Evolutionary conservation across 2,113 vertebrate genomes (phyloP), one percentile per base, ranked within the genome.

Genomic region (Poeciliopsis prolifica): DNA sequence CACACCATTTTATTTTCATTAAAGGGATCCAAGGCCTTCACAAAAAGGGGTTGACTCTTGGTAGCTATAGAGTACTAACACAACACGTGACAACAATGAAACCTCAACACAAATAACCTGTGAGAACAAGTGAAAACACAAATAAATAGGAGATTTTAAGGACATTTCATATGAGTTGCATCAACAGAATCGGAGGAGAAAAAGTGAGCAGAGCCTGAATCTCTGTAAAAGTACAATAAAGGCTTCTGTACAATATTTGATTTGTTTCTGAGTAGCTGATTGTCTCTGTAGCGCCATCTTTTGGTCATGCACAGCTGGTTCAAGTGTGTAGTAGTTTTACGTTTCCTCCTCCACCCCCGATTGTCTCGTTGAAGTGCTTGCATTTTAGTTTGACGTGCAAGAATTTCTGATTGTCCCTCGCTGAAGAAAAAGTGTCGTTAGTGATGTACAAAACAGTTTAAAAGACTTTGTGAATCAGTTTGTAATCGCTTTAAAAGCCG

Each of bases 1-100:
- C 87, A 88, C 82, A 89, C 75, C 81, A n/a, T 84, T 93, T 91
- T 80, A 89, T 92, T 93, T 86, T 93, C 85, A 86, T 93, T 93
- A 93, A 93, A 94, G 91, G 93, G 92, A 88, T 92, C 87, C 89
- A 92, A 89, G 89, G 89, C 87, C 86, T 90, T 91, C 90, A 92
- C 91, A 88, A 92, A 92, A 48, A 94, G 90, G 85, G 92, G 92
- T 93, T 92, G 86, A 94, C 89, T 85, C 83, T 87, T 88, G 87
- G 84, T 90, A 89, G 70, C 90, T 88, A 89, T 82, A 88, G 80
- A 83, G 72, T 85, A 73, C 88, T 91, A 91, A 91, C 86, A 94
- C 89, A 79, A 84, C 84, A 87, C 87, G 63, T 72, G 19, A 82
- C 82, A 58, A 84, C 88, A 83, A 90, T 76, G 73, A 68, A 85